Conservation (phyloP, 2,113 vertebrate genomes). For the Oreochromis spilurus region DNA sequence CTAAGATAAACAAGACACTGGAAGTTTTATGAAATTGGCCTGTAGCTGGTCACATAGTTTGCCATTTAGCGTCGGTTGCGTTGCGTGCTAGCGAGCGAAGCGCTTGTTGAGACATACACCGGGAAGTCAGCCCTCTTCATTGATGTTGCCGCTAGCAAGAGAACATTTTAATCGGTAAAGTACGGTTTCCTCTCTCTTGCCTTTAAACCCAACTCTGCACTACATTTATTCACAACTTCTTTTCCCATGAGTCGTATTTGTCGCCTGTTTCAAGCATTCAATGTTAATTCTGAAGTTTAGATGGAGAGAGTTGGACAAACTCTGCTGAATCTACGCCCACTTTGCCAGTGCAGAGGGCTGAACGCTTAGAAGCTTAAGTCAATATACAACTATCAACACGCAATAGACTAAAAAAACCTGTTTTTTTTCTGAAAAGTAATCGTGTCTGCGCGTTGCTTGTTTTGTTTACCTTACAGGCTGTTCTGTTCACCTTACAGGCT, state of each 20-base stretch:
- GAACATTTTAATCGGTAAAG: neutral
- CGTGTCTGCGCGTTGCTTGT: neutral
- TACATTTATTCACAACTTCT: neutral
- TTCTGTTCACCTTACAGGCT: neutral
- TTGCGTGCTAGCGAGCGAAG: slow-evolving; percentile 35
- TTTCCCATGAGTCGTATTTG: neutral
- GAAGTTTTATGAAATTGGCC: neutral
- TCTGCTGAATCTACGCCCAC: neutral
- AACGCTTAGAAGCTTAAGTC: neutral
- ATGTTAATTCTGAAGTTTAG: neutral
- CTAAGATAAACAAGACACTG: fast-evolving
- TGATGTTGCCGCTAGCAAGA: neutral
- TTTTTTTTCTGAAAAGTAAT: neutral
- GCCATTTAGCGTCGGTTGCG: neutral
- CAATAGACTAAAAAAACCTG: neutral
- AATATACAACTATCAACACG: neutral
- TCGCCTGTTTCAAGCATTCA: neutral
- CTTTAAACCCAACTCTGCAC: neutral
- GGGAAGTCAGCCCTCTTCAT: slow-evolving; percentile 33
- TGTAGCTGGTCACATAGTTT: neutral
- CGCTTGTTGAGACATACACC: slow-evolving; percentile 31
- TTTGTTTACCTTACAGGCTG: neutral
- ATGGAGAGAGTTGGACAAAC: neutral
- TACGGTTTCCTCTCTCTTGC: neutral
- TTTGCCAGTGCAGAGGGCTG: neutral